Base-by-base conservation (phyloP, 2,797 vertebrate genomes). In the Lepilemur septentrionalis region DNA sequence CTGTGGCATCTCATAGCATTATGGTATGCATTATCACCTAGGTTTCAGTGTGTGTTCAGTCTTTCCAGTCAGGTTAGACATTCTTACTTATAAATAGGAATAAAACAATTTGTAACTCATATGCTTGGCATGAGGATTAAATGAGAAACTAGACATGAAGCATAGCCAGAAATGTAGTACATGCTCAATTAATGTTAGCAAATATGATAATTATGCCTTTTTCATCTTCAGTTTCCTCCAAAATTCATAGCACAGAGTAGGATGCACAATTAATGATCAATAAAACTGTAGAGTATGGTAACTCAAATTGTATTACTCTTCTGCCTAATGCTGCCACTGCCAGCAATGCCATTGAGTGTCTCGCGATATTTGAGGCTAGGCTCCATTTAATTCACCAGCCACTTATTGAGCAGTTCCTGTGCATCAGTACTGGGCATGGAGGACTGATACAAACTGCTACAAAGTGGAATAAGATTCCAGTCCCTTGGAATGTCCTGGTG, bases 171-270 rank as follows among this genome's bases (percentile, higher is more conserved):
- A 88, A 70, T 30, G 23, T 38, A 81, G 23, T 90, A 57, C 76
- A 8, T 70, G 38, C 7, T 78, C 32, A 50, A 2, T 81, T 76
- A n/a, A 81, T n/a, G 32, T 52, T 50, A 86, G 28, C 63, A 48
- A 79, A 14, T 52, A 32, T 28, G 69, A 46, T 63, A 67, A 75
- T 35, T 67, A 11, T 67, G 23, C 32, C 43, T 90, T 92, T 94
- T 92, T n/a, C 11, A 20, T 50, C 75, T 91, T 91, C 35, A 80
- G n/a, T 86, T 80, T 95, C 35, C 83, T 78, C 78, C 73, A 82
- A 87, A 94, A 50, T 38, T 72, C 55, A 69, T 28, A 75, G 67
- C 13, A 59, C 41, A 91, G 48, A 43, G 12, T 32, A 93, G 79
- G 55, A 75, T 20, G 0, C 38, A 85, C 14, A 79, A 23, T 43